Evolutionary conservation across 2,888 invertebrate genomes (phyloP).

Genomic region (Gasteruption jaculator): DNA sequence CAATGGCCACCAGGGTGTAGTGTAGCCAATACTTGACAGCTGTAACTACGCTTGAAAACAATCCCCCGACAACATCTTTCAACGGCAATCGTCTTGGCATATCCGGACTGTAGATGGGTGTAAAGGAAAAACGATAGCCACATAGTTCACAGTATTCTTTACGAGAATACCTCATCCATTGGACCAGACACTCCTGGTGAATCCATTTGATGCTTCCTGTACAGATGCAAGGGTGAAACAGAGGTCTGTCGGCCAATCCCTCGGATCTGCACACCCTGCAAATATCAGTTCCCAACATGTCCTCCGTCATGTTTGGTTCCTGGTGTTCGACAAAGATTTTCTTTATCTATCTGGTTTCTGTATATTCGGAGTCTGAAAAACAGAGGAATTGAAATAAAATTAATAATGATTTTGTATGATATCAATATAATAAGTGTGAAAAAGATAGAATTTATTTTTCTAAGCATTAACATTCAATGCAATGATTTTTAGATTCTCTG

Average conservation of each 20-base stretch:
- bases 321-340: no score
- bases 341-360: no score
- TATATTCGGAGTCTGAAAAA: no score
- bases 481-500: no score
- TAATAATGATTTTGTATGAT: no score
- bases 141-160: conserved; percentile 99
- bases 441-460: no score
- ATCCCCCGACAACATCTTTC: conserved; percentile 85
- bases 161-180: conserved; percentile 98
- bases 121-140: conserved; percentile 95
- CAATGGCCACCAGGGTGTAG: conserved; percentile 92
- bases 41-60: conserved; percentile 82
- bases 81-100: conserved; percentile 98
- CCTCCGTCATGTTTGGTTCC: conserved; percentile 51
- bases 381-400: no score
- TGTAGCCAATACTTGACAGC: conserved; percentile 97
- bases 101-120: conserved; percentile 99
- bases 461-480: no score
- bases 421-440: no score
- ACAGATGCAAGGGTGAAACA: conserved; percentile 98
- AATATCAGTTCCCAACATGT: conserved; percentile 74
- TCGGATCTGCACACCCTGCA: conserved; percentile 98
- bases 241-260: conserved; percentile 82
- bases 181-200: conserved; percentile 96
- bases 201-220: conserved; percentile 99